Evolutionary conservation across 2,797 vertebrate species (phyloP).

Genomic region (Macropodus opercularis): DNA sequence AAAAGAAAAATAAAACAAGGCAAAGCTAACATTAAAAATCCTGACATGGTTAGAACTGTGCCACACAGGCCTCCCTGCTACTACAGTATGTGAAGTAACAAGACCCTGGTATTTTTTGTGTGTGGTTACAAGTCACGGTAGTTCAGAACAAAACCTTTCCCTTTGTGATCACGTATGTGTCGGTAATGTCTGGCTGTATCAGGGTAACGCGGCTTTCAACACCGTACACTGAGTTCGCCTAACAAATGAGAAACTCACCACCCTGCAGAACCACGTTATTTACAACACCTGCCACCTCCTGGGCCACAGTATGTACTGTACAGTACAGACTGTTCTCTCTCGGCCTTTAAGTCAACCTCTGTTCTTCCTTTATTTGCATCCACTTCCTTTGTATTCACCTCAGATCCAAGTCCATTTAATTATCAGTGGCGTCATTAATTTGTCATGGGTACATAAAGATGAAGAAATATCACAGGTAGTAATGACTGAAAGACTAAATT

Average conservation of each 20-base stretch:
- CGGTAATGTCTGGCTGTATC: constrained; percentile 21
- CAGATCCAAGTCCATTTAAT: constrained; percentile 9
- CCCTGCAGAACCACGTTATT: constrained; percentile 30
- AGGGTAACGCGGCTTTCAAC: constrained; percentile 27
- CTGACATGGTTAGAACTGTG: constrained; percentile 32
- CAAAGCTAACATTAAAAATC: constrained; percentile 12
- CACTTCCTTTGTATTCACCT: not conserved
- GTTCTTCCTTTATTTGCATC: not conserved
- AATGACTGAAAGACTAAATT: constrained; percentile 21
- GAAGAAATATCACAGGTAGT: not conserved
- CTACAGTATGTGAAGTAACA: constrained; percentile 31
- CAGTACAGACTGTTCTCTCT: not conserved
- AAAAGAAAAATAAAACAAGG: constrained; percentile 4
- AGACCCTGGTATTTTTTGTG: constrained; percentile 14
- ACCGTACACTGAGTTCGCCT: constrained; percentile 7
- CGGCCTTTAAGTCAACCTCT: not conserved
- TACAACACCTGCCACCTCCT: constrained; percentile 18
- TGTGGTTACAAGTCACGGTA: constrained; percentile 23
- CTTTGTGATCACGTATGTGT: constrained; percentile 32
- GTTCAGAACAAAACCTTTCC: constrained; percentile 21
- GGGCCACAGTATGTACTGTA: constrained; percentile 3
- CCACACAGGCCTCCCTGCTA: constrained; percentile 30
- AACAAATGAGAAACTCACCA: too few relatives aligned
- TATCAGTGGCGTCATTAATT: too few relatives aligned
- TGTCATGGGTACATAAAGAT: constrained; percentile 12